A percentile compares a stretch with the other conserved stretches of the same genome.
Evolutionary conservation across 2,797 vertebrate species (phyloP).

Genomic region (Poeciliopsis turneri): DNA sequence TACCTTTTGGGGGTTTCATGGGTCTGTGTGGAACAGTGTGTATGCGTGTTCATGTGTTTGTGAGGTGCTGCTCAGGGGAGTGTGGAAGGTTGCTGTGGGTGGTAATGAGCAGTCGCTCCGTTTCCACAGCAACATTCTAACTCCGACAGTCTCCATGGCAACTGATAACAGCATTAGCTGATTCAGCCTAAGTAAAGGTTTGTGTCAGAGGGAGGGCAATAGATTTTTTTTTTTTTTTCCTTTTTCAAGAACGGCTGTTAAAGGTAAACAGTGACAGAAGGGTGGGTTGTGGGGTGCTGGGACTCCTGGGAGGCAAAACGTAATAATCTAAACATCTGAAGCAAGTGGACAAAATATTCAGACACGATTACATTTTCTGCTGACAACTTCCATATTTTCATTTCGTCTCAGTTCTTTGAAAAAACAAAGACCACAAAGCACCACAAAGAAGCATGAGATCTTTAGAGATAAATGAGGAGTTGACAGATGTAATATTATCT

Average conservation of each 20-base stretch:
- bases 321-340: constrained; percentile 12
- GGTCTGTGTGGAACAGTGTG: constrained; percentile 6
- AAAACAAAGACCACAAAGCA: neutral
- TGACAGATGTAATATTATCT: neutral
- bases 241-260: constrained; percentile 29
- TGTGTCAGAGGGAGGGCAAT: constrained; percentile 41
- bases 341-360: neutral
- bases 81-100: constrained; percentile 72
- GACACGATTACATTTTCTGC: neutral
- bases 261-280: constrained; percentile 25
- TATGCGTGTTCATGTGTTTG: constrained; percentile 44
- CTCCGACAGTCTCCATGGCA: constrained; percentile 84
- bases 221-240: constrained; percentile 23
- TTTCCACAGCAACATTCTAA: constrained; percentile 81
- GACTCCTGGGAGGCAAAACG: constrained; percentile 12
- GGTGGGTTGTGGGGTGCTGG: constrained; percentile 11
- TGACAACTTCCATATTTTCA: neutral
- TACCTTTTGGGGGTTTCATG: constrained; percentile 1
- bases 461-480: neutral
- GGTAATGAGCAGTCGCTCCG: constrained; percentile 71
- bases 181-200: constrained; percentile 70
- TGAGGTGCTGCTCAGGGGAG: constrained; percentile 39
- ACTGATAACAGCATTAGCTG: constrained; percentile 80
- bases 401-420: neutral
- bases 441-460: neutral